phyloP scores from a whole-genome alignment of 2,888 invertebrate species.

The Drosophila kambysellisi region DNA sequence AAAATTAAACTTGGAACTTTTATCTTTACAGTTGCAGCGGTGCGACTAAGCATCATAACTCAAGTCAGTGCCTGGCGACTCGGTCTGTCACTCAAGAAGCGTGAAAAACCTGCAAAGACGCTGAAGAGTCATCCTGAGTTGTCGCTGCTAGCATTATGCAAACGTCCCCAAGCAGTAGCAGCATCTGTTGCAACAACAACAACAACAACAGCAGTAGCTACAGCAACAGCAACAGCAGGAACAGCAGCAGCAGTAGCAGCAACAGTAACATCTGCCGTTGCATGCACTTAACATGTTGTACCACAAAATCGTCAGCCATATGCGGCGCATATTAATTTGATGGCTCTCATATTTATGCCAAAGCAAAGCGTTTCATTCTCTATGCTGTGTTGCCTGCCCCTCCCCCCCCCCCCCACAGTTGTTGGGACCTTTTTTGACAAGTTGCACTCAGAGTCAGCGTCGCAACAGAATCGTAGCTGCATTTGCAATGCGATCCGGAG shows the following conservation, averaged over 20 bases:
- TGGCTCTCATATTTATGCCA: conserved; percentile 82
- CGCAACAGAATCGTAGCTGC: conserved; percentile 43
- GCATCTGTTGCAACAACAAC: conserved; percentile 5
- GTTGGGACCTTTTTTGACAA: conserved; percentile 76
- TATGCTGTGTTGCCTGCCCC: conserved; percentile 25
- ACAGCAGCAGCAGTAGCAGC: conserved; percentile 5
- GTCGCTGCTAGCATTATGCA: conserved; percentile 69
- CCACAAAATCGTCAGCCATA: conserved; percentile 82
- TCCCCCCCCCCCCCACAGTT: conserved; percentile 11
- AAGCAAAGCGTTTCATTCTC: conserved; percentile 70
- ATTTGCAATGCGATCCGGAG: conserved; percentile 65
- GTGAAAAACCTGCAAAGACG: conserved; percentile 73
- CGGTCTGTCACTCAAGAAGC: conserved; percentile 70
- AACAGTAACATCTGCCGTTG: conserved; percentile 54
- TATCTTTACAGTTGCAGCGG: conserved; percentile 66
- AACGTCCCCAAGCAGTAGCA: conserved; percentile 43
- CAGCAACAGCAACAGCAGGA: not conserved
- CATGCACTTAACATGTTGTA: conserved; percentile 81
- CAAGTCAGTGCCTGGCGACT: conserved; percentile 58
- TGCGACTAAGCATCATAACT: conserved; percentile 77
- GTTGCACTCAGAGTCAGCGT: conserved; percentile 70
- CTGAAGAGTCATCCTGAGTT: conserved; percentile 52
- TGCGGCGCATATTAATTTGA: conserved; percentile 82
- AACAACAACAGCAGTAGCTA: not conserved
- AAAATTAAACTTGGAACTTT: conserved; percentile 64